Percentiles rank a stretch among this genome's conserved stretches.
phyloP scores from a whole-genome alignment of 2,797 vertebrate genomes.

The Pachyuromys duprasi region DNA sequence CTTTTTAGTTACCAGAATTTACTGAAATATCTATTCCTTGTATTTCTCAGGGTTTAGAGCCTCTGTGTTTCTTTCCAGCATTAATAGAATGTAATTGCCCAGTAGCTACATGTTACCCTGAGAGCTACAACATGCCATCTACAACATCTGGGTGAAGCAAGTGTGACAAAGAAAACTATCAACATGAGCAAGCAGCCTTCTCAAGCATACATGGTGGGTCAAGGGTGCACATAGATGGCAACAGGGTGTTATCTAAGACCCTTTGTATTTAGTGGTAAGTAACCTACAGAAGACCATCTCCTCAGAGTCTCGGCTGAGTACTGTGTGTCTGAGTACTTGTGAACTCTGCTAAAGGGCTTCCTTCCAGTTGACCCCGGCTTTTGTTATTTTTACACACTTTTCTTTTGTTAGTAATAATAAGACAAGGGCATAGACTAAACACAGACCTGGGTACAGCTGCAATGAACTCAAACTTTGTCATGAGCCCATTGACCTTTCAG shows the following conservation, averaged over 20 bases:
- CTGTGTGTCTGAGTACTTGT: background rate
- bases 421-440: background rate
- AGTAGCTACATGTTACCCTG: background rate
- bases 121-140: background rate
- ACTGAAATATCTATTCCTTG: background rate
- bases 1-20: background rate
- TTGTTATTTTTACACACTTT: background rate
- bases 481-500: background rate
- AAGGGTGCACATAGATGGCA: background rate
- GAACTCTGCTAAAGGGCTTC: background rate
- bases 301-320: background rate
- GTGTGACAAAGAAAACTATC: background rate
- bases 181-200: background rate
- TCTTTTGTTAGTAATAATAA: background rate
- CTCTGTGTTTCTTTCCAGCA: background rate
- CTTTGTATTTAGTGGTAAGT: background rate
- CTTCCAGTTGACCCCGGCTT: no score
- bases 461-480: background rate
- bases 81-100: rapidly evolving
- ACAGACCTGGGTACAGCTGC: background rate
- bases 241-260: no score
- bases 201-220: background rate
- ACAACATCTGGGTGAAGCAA: no score
- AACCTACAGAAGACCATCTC: background rate
- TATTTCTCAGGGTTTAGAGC: background rate